Conservation (phyloP, 2,797 vertebrate genomes). For the Poeciliopsis gracilis region DNA sequence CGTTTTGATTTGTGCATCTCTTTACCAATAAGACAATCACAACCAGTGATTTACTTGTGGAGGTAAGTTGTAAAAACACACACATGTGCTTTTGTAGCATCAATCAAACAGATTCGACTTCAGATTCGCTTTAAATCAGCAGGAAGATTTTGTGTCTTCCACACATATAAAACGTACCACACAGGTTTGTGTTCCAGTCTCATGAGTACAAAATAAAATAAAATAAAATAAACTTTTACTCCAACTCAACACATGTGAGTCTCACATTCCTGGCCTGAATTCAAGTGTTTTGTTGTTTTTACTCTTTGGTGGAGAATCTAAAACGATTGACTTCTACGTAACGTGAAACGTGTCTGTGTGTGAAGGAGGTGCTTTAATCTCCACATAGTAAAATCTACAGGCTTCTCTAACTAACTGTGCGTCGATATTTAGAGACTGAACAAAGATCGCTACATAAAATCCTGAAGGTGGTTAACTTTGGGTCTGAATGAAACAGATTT, state of each 20-base stretch:
- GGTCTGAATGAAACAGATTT: slow-evolving; percentile 11
- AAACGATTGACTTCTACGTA: slow-evolving; percentile 19
- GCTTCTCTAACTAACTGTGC: slow-evolving; percentile 34
- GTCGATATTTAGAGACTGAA: slow-evolving; percentile 36
- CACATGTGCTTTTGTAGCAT: slow-evolving; percentile 44
- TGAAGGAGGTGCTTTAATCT: slow-evolving; percentile 4
- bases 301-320: slow-evolving; percentile 56
- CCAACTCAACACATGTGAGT: background rate
- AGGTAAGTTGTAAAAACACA: background rate
- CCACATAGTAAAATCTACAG: slow-evolving; percentile 27
- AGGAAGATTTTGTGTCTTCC: slow-evolving; percentile 22
- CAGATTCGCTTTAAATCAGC: slow-evolving; percentile 4
- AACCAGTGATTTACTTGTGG: background rate
- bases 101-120: background rate
- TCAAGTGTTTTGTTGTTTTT: slow-evolving; percentile 43
- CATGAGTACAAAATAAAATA: background rate
- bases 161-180: too few relatives aligned
- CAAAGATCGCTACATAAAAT: slow-evolving; percentile 33
- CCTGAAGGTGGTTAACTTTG: slow-evolving; percentile 25
- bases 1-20: background rate
- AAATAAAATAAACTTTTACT: background rate
- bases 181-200: background rate
- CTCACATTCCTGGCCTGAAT: slow-evolving; percentile 13
- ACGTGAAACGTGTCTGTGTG: background rate
- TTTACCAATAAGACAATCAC: background rate